Evolutionary conservation across 2,888 invertebrate genomes (phyloP).

Genomic region (Microctonus hyperodae): DNA sequence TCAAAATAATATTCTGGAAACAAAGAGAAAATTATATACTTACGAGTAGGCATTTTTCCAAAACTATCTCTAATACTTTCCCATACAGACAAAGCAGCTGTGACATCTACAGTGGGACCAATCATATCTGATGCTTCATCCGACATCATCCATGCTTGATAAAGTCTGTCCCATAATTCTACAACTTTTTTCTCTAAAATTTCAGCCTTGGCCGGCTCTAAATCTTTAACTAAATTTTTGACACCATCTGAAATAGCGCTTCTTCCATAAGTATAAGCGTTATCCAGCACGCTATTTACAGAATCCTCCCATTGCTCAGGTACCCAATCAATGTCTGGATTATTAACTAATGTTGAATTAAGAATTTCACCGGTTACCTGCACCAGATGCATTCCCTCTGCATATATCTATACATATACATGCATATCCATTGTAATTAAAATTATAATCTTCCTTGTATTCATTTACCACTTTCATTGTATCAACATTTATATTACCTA

Average conservation of each 20-base stretch:
- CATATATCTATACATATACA: conserved; percentile 89
- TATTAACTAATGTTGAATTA: conserved; percentile 87
- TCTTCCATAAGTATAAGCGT: conserved; percentile 92
- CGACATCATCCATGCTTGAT: conserved; percentile 89
- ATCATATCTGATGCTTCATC: conserved; percentile 65
- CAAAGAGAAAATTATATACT: conserved; percentile 32
- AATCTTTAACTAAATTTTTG: conserved; percentile 79
- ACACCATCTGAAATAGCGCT: conserved; percentile 90
- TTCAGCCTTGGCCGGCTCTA: conserved; percentile 80
- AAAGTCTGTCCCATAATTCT: conserved; percentile 92
- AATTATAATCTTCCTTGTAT: neutral
- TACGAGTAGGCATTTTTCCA: conserved; percentile 76
- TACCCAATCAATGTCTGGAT: conserved; percentile 80
- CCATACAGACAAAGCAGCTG: conserved; percentile 78
- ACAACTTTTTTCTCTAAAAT: conserved; percentile 88
- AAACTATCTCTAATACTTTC: conserved; percentile 75
- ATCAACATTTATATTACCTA: no score
- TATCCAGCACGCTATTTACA: conserved; percentile 88
- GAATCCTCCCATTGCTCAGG: conserved; percentile 87
- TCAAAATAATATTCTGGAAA: neutral
- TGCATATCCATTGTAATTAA: neutral
- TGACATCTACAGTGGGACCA: conserved; percentile 78
- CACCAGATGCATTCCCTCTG: conserved; percentile 91
- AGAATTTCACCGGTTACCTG: conserved; percentile 87
- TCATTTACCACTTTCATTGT: neutral